Base-by-base conservation (phyloP, 2,797 vertebrate genomes). In the Simalia tracyae region DNA sequence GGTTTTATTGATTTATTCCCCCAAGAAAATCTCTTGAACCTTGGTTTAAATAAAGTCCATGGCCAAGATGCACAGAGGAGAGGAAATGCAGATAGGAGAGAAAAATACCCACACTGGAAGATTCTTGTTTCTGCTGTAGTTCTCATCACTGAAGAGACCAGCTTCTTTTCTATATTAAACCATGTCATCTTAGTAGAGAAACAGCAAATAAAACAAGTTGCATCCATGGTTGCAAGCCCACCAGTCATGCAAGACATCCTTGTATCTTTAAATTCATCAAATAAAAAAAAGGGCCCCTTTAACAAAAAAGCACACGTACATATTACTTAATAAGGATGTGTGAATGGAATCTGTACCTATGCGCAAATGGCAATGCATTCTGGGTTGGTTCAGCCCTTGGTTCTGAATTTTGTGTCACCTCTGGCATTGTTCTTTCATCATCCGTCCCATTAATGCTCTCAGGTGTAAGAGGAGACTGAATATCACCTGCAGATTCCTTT, bases 401-500 rank as follows among this genome's bases (percentile, higher is more conserved):
- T 96, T 99, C 98, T 57, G 98, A 98, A 97, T 98, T 99, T 93
- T 98, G 98, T 5, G 98, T 98, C 89, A 98, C 97, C 95, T 99
- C 99, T 22, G 98, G 98, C 89, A 98, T 97, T 59, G 90, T 97
- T 94, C 98, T 97, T 95, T 98, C 98, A 0, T 99, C 99, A 61
- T 99, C 99, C 8, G 99, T 99, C 93, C 99, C 99, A 0, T 99
- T 99, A 96, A 99, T 98, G 92, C 97, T 98, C 96, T 99, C 98
- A 10, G 98, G 99, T 66, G 98, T 99, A 97, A 98, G 97, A 96
- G 99, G 99, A 96, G 99, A 99, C 61, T 99, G 98, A 91, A 99
- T 98, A 94, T 99, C 99, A 59, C 98, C 98, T 89, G 98, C 98
- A 91, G 99, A 99, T 97, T 99, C 99, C 99, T 99, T 94, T 64